Base-by-base conservation (phyloP, 1,140 invertebrate genomes). In the Luehdorfia chinensis region DNA sequence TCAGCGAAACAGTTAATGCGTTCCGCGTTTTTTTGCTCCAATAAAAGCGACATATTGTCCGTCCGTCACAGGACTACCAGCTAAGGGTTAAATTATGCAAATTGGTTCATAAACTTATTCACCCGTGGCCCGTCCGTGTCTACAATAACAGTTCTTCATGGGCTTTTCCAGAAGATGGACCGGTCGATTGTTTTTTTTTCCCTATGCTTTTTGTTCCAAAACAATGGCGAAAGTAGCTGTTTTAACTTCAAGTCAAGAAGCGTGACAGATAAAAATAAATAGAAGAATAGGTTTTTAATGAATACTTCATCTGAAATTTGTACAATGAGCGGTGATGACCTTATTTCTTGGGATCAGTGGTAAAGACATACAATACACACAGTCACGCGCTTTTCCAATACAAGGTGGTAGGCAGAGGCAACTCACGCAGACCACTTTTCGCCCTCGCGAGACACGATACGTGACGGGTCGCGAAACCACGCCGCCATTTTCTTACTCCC, bases 51-150 rank as follows among this genome's bases (percentile, higher is more conserved):
- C 50, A 57, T 39, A 64, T 55, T 63, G 59, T 58, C 43, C 47
- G 34, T 18, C 41, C 59, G 57, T 66, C 56, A 59, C 60, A 50
- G 52, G 9, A 32, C 44, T 34, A 43, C 61, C 50, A 55, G 55
- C 55, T 59, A 74, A 81, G 78, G 78, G 75, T 77, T 83, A 80
- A 80, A 55, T 75, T 83, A 83, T 83, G 77, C 75, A 83, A 83
- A 83, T 74, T 71, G 63, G 41, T 30, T 64, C 32, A 63, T 66
- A 66, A 66, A 73, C 65, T 62, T 61, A 21, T 62, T 47, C 50
- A 43, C 43, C 49, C 46, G 57, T 45, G 37, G 33, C 41, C n/a
- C 23, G 33, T 15, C 11, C 16, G 27, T n/a, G 43, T 37, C 5
- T 23, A 27, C 37, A 41, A 25, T 39, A 25, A 41, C 21, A 41